Conservation (phyloP, 2,797 vertebrate species). For the Catamblyrhynchus diadema region DNA sequence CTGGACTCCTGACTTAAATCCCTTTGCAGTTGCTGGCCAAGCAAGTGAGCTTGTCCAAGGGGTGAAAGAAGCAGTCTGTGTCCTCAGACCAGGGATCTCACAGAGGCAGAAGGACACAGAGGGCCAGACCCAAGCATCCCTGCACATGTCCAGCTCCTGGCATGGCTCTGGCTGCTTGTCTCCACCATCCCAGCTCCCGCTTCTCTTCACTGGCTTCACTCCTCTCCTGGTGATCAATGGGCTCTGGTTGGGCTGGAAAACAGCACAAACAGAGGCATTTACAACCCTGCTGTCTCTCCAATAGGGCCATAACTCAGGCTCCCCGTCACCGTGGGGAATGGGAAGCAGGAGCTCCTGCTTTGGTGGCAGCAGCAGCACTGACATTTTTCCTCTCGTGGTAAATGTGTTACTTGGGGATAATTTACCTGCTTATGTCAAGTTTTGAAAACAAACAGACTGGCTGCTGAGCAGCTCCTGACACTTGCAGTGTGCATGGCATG, state of each 20-base stretch:
- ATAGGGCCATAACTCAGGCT: constrained; percentile 43
- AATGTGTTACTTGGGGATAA: constrained; percentile 29
- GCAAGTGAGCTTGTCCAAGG: background rate
- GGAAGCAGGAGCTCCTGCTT: background rate
- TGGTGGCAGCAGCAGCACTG: background rate
- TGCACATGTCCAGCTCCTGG: background rate
- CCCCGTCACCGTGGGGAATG: background rate
- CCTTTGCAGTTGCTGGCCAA: background rate
- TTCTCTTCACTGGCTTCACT: background rate
- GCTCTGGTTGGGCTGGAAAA: constrained; percentile 4
- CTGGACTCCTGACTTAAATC: background rate
- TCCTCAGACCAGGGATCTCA: background rate
- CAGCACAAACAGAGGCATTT: constrained; percentile 46
- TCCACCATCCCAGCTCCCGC: background rate
- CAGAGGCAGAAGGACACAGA: background rate
- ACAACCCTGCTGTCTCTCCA: constrained; percentile 25
- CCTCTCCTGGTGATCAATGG: background rate
- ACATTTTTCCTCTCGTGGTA: background rate
- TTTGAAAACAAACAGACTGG: constrained; percentile 14
- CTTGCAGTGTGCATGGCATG: accelerated
- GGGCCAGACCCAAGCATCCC: background rate
- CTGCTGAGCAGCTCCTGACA: background rate
- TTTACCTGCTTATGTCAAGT: constrained; percentile 39
- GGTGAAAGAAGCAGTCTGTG: background rate
- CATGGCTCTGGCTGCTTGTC: accelerated